Evolutionary conservation across 2,797 vertebrate species (phyloP), one percentile per base, ranked within the genome.

Genomic region (Argya squamiceps): DNA sequence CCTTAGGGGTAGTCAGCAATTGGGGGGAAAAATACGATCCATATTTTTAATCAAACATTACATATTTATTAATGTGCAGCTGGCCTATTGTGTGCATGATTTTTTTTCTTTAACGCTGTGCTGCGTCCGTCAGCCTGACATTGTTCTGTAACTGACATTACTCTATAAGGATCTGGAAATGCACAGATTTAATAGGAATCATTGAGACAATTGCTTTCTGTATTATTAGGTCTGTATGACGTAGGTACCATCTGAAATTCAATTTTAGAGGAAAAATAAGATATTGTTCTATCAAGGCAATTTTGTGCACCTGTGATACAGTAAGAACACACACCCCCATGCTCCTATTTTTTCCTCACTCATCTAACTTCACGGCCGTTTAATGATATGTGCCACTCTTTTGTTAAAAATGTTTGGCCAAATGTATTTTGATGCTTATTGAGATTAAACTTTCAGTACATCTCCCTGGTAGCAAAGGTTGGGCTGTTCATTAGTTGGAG

Each of bases 401-500:
- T 94, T 88, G 75, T 96, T 96, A 94, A 83, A 91, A 96, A 95
- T 43, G 14, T 71, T 95, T 88, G 84, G 84, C 90, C 85, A 96
- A 96, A 97, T 98, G 90, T 96, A 92, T 97, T 97, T 96, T 93
- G 96, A 96, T 97, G 97, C 89, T 97, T 93, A 98, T 95, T 95
- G 95, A 98, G 97, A 98, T 97, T 94, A 96, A 97, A 97, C 94
- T 97, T 95, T 93, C 97, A n/a, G 63, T 68, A 93, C 84, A 77
- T 96, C 97, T 97, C 90, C 29, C 74, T 39, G 95, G 97, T 96
- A 97, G 97, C 97, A 96, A 95, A 98, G 98, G 97, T 97, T 97
- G 95, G 97, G 93, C 97, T 97, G 97, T 98, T 99, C 99, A 99
- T 99, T 99, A 98, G 98, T 97, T 98, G 98, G 97, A 98, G 98